A percentile compares a stretch with the other conserved stretches of the same genome.
Evolutionary conservation across 2,113 vertebrate genomes (phyloP).

Genomic region (Isurus oxyrinchus): DNA sequence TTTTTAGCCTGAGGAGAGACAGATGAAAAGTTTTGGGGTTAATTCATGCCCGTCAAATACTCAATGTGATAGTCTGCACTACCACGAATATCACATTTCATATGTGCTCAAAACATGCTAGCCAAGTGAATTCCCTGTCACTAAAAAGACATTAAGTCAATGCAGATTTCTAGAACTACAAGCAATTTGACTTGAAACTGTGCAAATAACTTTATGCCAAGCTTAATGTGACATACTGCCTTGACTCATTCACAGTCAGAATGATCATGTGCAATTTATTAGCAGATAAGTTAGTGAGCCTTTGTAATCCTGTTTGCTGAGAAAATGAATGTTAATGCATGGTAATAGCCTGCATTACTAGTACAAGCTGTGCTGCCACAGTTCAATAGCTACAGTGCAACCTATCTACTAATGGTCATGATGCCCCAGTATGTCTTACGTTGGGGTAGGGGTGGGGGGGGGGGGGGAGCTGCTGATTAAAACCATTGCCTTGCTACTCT

Average conservation of each 20-base stretch:
- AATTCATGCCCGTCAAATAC: neutral
- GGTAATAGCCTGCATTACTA: neutral
- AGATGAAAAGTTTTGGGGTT: neutral
- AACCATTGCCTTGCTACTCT: neutral
- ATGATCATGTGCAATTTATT: conserved; percentile 5
- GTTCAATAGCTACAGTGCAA: conserved; percentile 20
- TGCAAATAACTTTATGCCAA: conserved; percentile 6
- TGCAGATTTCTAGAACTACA: neutral
- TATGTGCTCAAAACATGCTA: neutral
- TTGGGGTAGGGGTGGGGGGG: neutral
- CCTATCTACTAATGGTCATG: conserved; percentile 3
- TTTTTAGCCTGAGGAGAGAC: neutral
- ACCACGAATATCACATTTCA: neutral
- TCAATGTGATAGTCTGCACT: neutral
- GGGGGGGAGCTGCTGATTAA: conserved; percentile 3
- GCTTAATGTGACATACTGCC: conserved; percentile 9
- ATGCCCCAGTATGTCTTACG: neutral
- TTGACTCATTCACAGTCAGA: neutral
- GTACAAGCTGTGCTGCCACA: neutral
- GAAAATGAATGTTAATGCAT: conserved; percentile 7
- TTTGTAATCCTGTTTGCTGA: conserved; percentile 33
- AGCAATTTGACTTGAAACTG: conserved; percentile 19
- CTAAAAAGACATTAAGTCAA: conserved; percentile 4
- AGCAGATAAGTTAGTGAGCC: neutral
- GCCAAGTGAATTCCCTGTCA: neutral